phyloP scores from a whole-genome alignment of 2,113 vertebrate species.

The Coracopsis vasa region DNA sequence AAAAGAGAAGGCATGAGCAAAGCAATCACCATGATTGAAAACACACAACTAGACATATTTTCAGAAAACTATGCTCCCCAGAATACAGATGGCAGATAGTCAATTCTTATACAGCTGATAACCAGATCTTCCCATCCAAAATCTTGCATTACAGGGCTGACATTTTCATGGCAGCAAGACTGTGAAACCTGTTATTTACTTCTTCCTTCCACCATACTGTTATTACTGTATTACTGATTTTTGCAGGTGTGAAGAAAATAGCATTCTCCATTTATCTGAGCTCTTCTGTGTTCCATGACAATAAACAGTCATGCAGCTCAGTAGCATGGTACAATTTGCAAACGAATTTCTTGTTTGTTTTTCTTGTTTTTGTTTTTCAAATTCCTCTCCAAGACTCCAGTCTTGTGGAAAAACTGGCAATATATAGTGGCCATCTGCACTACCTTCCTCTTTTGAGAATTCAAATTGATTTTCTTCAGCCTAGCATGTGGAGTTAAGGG shows the following conservation, averaged over 20 bases:
- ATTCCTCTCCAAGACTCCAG: neutral
- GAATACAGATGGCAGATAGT: neutral
- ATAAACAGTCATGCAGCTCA: neutral
- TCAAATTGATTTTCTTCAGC: neutral
- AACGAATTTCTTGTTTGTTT: neutral
- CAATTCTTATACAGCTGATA: neutral
- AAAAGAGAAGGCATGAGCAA: neutral
- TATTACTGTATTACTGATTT: neutral
- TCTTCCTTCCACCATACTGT: neutral
- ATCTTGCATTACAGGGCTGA: neutral
- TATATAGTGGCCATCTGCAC: neutral
- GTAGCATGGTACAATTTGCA: neutral
- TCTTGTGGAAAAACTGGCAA: neutral
- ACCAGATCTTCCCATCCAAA: neutral
- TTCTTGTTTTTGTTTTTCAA: constrained; percentile 25
- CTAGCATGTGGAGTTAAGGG: neutral
- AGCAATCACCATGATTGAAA: neutral
- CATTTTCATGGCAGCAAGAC: neutral
- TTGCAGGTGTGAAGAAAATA: neutral
- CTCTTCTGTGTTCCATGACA: neutral
- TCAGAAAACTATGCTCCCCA: neutral
- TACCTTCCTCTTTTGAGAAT: neutral
- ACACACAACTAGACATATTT: neutral
- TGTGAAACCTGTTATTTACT: neutral
- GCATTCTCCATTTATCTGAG: neutral